Base-by-base conservation (phyloP, 2,797 vertebrate genomes). In the Microhierax caerulescens region DNA sequence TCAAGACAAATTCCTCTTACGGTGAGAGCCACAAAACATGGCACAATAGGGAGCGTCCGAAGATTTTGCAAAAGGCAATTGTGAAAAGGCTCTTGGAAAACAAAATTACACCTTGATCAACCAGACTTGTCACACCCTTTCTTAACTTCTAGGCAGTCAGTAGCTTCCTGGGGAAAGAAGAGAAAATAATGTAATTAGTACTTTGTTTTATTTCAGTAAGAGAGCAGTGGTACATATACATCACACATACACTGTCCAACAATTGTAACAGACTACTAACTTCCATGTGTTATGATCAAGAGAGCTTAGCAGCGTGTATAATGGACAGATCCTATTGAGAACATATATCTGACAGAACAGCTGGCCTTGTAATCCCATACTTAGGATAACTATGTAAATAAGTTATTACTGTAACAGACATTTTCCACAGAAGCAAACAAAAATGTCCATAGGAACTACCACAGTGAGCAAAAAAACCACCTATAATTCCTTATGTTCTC, bases 1-100 rank as follows among this genome's bases (percentile, higher is more conserved):
- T 99, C 98, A 99, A 99, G 99, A 99, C 99, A 98, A 99, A 99
- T 96, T 98, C 97, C 97, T 95, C 75, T 98, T 97, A 97, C 87
- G 72, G 94, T 96, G 96, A 95, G 96, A 98, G 96, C 98, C 97
- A 98, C 96, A 97, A 95, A 98, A 96, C 97, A 98, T 98, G 98
- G 98, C 98, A 98, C 97, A 97, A 95, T 34, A 64, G 86, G 95
- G 80, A 90, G 85, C 5, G 86, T 97, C 97, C 93, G 90, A 96
- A 92, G 64, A 88, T 75, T 95, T 79, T 94, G 95, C 83, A 97
- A 96, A 59, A 94, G 97, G 95, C 97, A 97, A 90, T 15, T 18
- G n/a, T 45, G 48, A 51, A 89, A 89, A 90, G 48, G 60, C 54
- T 93, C 51, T 79, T 69, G 53, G 30, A 15, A 25, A 61, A 60